Evolutionary conservation across 2,888 invertebrate genomes (phyloP), one percentile per base, ranked within the genome.

Genomic region (Aphidoletes aphidimyza): DNA sequence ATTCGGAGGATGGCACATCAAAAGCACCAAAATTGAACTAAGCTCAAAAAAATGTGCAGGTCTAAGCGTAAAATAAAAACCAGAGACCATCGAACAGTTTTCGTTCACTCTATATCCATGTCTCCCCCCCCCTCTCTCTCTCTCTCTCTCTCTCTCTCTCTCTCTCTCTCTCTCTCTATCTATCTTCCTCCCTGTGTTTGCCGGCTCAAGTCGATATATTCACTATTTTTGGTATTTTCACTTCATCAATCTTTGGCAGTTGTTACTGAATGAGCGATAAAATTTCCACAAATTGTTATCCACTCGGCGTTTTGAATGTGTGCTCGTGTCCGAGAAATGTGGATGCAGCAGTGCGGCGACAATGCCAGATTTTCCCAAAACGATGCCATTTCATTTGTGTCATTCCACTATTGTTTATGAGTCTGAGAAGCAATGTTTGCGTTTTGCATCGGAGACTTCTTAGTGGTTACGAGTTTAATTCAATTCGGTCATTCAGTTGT

Each of bases 191-290:
- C 42, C 8, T 42, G 42, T 42, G 42, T 42, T 6, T 42, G 42
- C 11, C 42, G 6, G 42, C 19, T 22, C 22, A 30, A 69, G 69
- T 69, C 69, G 26, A 69, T 69, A 30, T 30, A 69, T 69, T 69
- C 69, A 69, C 34, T 30, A 69, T 69, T 69, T 69, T 69, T 69
- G 69, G 69, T 69, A 26, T 69, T 69, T 69, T 69, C 69, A 69
- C 69, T 69, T 69, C 69, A 69, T 69, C 69, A 69, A 69, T 69
- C 69, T 69, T 69, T 69, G 69, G 69, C 69, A 69, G 69, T 69
- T 69, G 69, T 69, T 69, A 69, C 69, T 30, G 69, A 69, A 69
- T 69, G 69, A 26, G n/a, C 30, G 69, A 69, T 69, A 69, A 69
- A 69, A 69, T 69, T 69, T 69, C 69, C 69, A 69, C 69, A 69